These are phyloP conservation scores for Tragulus kanchil DNA, from an alignment of 2,113 vertebrate species.

Conservation along the genomic window DNA sequence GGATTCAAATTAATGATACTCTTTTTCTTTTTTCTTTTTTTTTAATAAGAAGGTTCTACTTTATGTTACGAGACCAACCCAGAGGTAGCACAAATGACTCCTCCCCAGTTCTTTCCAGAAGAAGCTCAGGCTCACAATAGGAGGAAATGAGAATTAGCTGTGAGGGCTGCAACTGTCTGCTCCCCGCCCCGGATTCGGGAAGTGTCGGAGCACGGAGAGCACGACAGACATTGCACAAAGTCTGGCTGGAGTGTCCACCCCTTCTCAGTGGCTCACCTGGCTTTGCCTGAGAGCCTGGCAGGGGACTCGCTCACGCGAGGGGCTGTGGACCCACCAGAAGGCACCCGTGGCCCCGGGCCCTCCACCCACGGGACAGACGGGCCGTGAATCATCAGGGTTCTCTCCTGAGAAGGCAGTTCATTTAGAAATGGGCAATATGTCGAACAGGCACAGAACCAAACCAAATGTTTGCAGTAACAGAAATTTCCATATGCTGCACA, in stretches of 20 bases:
- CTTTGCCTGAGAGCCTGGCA: background rate
- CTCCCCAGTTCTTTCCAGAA: background rate
- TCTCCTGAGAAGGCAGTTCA: conserved; percentile 76
- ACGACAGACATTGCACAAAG: background rate
- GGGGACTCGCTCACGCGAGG: background rate
- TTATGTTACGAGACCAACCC: background rate
- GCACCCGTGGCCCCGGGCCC: background rate
- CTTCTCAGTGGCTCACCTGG: background rate
- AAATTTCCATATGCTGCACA: conserved; percentile 83
- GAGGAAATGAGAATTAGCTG: background rate
- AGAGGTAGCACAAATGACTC: background rate
- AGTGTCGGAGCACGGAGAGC: background rate
- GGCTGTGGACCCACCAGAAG: background rate
- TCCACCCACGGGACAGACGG: conserved; percentile 51
- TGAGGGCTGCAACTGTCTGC: background rate
- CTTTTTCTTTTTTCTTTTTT: too few species aligned
- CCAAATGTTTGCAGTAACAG: conserved; percentile 83
- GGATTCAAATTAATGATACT: background rate
- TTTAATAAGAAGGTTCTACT: background rate
- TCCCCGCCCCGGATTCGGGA: background rate
- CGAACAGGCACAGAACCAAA: conserved; percentile 81
- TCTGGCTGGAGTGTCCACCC: background rate
- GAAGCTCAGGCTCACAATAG: background rate
- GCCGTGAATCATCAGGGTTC: conserved; percentile 67
- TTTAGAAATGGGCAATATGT: conserved; percentile 78